A percentile compares a stretch with the other conserved stretches of the same genome.
These are phyloP conservation scores for Anodontia alba DNA, from an alignment of 2,888 invertebrate genomes.

Conservation along the genomic window DNA sequence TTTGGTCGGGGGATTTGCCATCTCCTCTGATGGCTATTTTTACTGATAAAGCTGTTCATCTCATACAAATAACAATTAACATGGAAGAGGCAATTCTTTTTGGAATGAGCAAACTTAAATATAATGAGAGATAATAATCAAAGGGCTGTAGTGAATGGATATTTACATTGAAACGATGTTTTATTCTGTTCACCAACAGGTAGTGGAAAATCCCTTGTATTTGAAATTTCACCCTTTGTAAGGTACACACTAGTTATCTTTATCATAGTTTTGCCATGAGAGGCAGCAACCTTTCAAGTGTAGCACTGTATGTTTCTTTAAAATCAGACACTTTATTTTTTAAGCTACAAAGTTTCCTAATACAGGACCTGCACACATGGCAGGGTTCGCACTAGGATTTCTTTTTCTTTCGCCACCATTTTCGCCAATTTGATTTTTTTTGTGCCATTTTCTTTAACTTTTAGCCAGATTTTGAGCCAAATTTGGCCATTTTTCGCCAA, in stretches of 20 bases:
- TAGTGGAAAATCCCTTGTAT: conserved; percentile 20
- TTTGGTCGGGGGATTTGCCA: no score
- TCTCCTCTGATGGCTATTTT: no score
- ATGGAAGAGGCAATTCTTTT: not conserved
- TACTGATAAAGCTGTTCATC: no score
- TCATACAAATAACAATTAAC: not conserved
- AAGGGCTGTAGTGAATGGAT: not conserved
- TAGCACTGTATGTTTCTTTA: not conserved
- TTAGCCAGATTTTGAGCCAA: no score
- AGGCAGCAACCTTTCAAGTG: not conserved
- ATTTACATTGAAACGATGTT: conserved; percentile 19
- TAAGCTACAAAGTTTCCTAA: not conserved
- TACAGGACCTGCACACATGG: conserved; percentile 2
- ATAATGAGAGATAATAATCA: not conserved
- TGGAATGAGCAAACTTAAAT: not conserved
- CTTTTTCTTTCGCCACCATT: no score
- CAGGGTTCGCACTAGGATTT: no score
- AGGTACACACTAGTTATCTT: not conserved
- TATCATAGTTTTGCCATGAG: not conserved
- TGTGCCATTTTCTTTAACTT: no score
- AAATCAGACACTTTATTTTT: not conserved
- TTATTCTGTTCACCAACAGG: conserved; percentile 27
- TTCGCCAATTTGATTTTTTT: no score
- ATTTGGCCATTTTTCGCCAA: no score
- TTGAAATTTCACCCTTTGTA: conserved; percentile 12